These are phyloP conservation scores for Molorchus minor DNA, from an alignment of 2,888 invertebrate species.

Conservation along the genomic window DNA sequence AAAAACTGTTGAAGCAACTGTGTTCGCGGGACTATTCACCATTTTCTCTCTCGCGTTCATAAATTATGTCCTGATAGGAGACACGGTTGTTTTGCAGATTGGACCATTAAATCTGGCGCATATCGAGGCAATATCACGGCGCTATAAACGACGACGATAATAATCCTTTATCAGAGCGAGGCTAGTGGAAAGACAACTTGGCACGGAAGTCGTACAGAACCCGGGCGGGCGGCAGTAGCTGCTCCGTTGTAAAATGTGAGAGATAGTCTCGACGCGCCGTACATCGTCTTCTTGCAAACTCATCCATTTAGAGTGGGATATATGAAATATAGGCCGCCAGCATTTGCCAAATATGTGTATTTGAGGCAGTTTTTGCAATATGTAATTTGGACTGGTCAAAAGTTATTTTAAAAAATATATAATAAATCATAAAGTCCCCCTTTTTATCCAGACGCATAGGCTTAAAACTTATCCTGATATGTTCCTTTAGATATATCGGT, in stretches of 20 bases:
- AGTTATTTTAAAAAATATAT: too few species aligned
- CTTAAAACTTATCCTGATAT: conserved; percentile 10
- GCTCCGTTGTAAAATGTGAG: conserved; percentile 32
- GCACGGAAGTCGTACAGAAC: conserved; percentile 42
- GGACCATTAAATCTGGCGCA: conserved; percentile 33
- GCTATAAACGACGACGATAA: conserved; percentile 42
- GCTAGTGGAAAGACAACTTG: conserved; percentile 38
- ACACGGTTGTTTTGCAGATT: conserved; percentile 42
- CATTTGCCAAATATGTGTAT: conserved; percentile 26
- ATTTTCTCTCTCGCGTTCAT: conserved; percentile 36
- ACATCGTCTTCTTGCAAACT: conserved; percentile 4
- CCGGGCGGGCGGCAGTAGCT: conserved; percentile 23
- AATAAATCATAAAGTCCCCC: too few species aligned
- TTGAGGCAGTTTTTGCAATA: too few species aligned
- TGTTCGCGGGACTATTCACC: conserved; percentile 21
- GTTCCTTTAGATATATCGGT: background rate
- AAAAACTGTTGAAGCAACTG: too few species aligned
- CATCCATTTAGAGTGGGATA: conserved; percentile 11
- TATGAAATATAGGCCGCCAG: conserved; percentile 16
- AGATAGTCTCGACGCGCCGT: conserved; percentile 30
- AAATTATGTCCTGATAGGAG: conserved; percentile 38
- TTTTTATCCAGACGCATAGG: conserved; percentile 10
- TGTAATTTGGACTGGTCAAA: too few species aligned
- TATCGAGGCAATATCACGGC: conserved; percentile 35
- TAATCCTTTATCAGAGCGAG: conserved; percentile 36